These are phyloP conservation scores for Chamaetylas fuelleborni DNA, from an alignment of 2,113 vertebrate genomes.

Conservation along the genomic window DNA sequence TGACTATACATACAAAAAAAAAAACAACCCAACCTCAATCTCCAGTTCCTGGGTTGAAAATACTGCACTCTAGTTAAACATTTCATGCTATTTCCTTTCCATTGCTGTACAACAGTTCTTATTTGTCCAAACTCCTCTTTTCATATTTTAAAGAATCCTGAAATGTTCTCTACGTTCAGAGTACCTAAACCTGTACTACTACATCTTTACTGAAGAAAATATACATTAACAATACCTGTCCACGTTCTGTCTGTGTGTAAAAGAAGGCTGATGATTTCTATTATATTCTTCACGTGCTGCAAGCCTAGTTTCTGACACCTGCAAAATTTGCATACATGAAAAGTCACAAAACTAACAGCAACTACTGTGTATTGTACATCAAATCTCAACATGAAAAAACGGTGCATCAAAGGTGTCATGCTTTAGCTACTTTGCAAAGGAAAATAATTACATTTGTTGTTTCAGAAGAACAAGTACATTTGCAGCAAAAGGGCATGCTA, in stretches of 20 bases:
- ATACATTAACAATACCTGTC: conserved; percentile 73
- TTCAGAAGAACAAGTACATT: not conserved
- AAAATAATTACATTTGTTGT: not conserved
- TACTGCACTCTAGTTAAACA: not conserved
- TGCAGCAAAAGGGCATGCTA: not conserved
- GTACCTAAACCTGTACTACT: not conserved
- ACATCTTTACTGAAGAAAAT: not conserved
- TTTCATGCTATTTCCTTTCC: not conserved
- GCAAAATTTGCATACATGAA: not conserved
- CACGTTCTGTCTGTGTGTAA: conserved; percentile 79
- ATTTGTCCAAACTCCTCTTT: not conserved
- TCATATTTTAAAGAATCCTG: not conserved
- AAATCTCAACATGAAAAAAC: not conserved
- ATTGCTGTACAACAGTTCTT: not conserved
- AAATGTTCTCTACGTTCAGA: not conserved
- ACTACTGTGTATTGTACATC: not conserved
- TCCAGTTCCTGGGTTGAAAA: not conserved
- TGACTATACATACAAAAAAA: not conserved
- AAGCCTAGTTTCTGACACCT: conserved; percentile 85
- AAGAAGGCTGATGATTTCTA: conserved; percentile 70
- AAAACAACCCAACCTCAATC: accelerated
- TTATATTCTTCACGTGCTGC: conserved; percentile 83
- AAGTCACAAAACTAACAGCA: not conserved
- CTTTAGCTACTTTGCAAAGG: not conserved
- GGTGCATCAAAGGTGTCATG: not conserved